Conservation (phyloP, 2,113 vertebrate genomes). For the Tichodroma muraria region DNA sequence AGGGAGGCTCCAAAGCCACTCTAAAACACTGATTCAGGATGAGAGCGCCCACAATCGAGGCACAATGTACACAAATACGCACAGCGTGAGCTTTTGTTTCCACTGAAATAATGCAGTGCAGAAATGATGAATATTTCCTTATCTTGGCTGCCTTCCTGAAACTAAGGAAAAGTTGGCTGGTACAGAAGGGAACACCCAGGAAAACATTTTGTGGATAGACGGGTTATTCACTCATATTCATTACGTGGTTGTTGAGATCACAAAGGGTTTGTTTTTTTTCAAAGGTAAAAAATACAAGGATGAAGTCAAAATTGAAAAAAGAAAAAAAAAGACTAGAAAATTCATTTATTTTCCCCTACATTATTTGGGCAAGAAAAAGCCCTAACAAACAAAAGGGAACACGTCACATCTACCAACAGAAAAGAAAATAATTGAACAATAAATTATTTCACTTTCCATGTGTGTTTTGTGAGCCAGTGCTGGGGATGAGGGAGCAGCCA, state of each 20-base stretch:
- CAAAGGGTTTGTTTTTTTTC: background rate
- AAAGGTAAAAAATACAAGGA: background rate
- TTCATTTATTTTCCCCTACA: accelerated
- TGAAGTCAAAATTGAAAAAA: background rate
- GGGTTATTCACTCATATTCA: background rate
- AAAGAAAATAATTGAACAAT: background rate
- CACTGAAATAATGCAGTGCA: constrained; percentile 60
- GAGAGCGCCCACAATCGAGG: background rate
- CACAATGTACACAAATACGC: background rate
- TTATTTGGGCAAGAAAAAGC: background rate
- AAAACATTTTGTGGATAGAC: constrained; percentile 21
- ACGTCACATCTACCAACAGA: background rate
- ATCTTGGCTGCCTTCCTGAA: constrained; percentile 66
- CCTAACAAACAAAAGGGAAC: background rate
- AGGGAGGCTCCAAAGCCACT: background rate
- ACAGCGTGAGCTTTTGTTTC: constrained; percentile 60
- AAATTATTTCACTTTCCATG: background rate
- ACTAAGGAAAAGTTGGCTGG: constrained; percentile 51
- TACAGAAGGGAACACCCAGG: constrained; percentile 54
- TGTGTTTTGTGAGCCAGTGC: background rate
- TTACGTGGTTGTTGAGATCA: background rate
- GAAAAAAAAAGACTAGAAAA: accelerated
- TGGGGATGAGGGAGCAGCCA: background rate
- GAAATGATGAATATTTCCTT: constrained; percentile 64
- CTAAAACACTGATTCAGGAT: background rate